Conservation (phyloP, 2,888 invertebrate species). For the Malthinus flaveolus region DNA sequence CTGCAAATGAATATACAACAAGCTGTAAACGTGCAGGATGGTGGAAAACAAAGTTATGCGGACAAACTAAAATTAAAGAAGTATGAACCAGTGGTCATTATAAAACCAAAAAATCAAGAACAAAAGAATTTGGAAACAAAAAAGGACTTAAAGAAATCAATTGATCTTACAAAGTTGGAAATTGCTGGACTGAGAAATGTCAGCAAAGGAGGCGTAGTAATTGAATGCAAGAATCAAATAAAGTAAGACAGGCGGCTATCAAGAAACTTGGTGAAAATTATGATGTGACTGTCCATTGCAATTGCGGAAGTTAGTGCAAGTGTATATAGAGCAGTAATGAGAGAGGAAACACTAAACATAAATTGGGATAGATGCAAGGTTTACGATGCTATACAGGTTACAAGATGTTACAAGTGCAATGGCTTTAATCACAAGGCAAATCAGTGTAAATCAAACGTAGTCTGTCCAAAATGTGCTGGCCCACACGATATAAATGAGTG, state of each 20-base stretch:
- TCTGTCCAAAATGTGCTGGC: not conserved
- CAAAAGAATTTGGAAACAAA: not conserved
- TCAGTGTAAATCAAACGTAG: not conserved
- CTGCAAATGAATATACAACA: not conserved
- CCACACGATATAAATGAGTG: not conserved
- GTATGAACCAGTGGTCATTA: not conserved
- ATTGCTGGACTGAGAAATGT: not conserved
- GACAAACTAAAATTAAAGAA: conserved; percentile 5
- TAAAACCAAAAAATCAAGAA: not conserved
- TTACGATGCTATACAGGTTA: not conserved
- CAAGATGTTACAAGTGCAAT: not conserved
- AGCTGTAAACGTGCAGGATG: not conserved
- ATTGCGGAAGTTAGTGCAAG: not conserved
- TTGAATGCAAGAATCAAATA: not conserved
- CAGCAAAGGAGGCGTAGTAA: not conserved
- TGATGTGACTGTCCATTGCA: not conserved
- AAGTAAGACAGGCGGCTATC: not conserved
- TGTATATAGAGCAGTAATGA: not conserved
- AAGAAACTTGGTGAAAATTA: not conserved
- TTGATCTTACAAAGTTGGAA: not conserved
- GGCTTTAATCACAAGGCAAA: not conserved
- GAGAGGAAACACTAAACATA: not conserved
- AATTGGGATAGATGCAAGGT: not conserved
- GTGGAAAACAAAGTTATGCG: not conserved
- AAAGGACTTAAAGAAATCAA: not conserved